A percentile compares a stretch with the other conserved stretches of the same genome.
These are phyloP conservation scores for Adelognathus sp. DNA, from an alignment of 2,888 invertebrate genomes.

Conservation along the genomic window DNA sequence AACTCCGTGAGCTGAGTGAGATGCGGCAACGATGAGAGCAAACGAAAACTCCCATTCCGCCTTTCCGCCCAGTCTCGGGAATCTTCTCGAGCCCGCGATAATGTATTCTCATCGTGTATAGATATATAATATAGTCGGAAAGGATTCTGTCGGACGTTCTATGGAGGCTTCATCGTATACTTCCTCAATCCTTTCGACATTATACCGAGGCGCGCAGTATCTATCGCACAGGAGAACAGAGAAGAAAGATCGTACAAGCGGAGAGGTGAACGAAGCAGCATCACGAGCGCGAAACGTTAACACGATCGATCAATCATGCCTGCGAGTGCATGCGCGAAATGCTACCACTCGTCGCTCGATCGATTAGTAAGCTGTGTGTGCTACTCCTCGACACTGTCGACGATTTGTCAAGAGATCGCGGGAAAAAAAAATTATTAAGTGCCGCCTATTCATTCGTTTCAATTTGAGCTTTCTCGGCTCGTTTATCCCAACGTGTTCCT, in stretches of 20 bases:
- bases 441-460: constrained; percentile 32
- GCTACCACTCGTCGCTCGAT: constrained; percentile 36
- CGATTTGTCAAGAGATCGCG: constrained; percentile 54
- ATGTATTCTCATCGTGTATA: constrained; percentile 54
- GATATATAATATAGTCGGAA: constrained; percentile 3
- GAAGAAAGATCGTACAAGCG: constrained; percentile 3
- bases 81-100: constrained; percentile 43
- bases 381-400: constrained; percentile 44
- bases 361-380: constrained; percentile 55
- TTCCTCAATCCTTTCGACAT: constrained; percentile 60
- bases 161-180: constrained; percentile 46
- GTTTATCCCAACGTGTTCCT: constrained; percentile 2
- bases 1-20: constrained; percentile 6
- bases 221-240: constrained; percentile 44
- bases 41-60: not conserved
- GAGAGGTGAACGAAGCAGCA: constrained; percentile 5
- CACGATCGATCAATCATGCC: constrained; percentile 57
- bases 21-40: not conserved
- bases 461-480: not conserved
- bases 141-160: constrained; percentile 27
- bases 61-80: constrained; percentile 14
- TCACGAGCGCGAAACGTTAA: constrained; percentile 29
- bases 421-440: constrained; percentile 53
- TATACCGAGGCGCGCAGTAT: constrained; percentile 39
- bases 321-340: constrained; percentile 33